These are phyloP conservation scores for Siphonodentalium dalli DNA, from an alignment of 2,888 invertebrate genomes.

Conservation along the genomic window DNA sequence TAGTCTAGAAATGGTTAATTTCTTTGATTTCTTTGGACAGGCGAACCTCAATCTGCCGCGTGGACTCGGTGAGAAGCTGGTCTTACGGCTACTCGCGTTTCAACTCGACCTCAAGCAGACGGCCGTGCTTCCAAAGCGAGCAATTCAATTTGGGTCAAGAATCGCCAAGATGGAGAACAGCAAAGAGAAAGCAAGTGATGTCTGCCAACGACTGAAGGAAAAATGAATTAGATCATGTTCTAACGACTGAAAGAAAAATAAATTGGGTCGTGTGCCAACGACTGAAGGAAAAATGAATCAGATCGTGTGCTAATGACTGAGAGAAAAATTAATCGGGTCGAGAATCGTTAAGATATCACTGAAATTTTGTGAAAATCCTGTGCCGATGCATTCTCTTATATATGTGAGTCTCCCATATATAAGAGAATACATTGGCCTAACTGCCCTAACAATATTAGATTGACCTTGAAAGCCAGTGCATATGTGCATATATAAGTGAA, in stretches of 20 bases:
- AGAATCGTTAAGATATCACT: no score
- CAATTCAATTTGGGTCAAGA: constrained; percentile 95
- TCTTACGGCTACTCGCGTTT: constrained; percentile 72
- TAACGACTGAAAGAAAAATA: neutral
- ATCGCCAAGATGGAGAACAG: constrained; percentile 81
- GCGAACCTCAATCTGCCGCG: constrained; percentile 64
- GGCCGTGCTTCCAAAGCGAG: constrained; percentile 83
- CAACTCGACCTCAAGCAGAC: constrained; percentile 59
- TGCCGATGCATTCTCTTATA: no score
- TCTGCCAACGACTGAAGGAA: constrained; percentile 68
- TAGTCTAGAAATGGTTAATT: no score
- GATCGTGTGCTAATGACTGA: neutral
- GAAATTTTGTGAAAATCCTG: no score
- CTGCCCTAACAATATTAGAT: no score
- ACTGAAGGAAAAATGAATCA: constrained; percentile 21
- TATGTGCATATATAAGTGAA: no score
- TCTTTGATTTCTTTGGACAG: constrained; percentile 29
- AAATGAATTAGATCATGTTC: neutral
- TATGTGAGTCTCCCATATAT: no score
- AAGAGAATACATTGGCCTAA: no score
- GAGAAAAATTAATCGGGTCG: constrained; percentile 70
- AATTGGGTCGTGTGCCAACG: constrained; percentile 74
- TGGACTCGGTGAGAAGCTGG: constrained; percentile 92
- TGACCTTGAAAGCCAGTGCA: no score
- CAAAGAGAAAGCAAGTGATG: constrained; percentile 84